Percentiles rank a stretch among this genome's conserved stretches.
Conservation (phyloP, 2,797 vertebrate genomes). For the Anguilla anguilla region DNA sequence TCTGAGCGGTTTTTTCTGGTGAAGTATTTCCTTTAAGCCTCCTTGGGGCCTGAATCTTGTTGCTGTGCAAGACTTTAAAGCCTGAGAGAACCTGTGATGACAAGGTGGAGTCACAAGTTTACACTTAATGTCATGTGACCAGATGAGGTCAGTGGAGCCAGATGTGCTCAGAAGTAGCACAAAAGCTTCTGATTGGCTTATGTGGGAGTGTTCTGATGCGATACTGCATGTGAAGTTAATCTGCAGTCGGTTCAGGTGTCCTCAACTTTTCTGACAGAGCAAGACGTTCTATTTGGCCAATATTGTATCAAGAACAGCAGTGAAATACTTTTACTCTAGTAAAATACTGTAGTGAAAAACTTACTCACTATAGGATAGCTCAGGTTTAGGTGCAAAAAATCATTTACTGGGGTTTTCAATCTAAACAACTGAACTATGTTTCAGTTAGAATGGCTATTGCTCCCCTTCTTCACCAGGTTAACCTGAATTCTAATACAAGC, state of each 20-base stretch:
- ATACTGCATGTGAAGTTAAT: background rate
- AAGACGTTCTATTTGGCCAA: background rate
- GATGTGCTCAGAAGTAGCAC: background rate
- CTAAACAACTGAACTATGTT: background rate
- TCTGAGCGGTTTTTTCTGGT: background rate
- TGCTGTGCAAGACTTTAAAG: background rate
- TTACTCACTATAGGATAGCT: background rate
- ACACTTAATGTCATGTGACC: background rate
- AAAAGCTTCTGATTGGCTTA: background rate
- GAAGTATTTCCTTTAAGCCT: background rate
- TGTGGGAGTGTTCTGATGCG: background rate
- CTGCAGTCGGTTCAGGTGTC: background rate
- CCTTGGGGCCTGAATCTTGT: background rate
- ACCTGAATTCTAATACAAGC: background rate
- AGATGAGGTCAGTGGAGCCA: background rate
- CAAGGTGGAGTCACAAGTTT: background rate
- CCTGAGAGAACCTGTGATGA: background rate
- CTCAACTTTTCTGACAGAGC: background rate
- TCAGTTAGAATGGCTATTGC: background rate
- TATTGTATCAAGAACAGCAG: background rate
- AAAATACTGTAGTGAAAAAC: background rate
- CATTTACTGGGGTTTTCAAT: background rate
- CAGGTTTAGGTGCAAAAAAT: background rate
- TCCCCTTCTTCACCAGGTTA: background rate
- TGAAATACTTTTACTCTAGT: background rate